Conservation (phyloP, 2,113 vertebrate genomes). For the Sitta europaea region DNA sequence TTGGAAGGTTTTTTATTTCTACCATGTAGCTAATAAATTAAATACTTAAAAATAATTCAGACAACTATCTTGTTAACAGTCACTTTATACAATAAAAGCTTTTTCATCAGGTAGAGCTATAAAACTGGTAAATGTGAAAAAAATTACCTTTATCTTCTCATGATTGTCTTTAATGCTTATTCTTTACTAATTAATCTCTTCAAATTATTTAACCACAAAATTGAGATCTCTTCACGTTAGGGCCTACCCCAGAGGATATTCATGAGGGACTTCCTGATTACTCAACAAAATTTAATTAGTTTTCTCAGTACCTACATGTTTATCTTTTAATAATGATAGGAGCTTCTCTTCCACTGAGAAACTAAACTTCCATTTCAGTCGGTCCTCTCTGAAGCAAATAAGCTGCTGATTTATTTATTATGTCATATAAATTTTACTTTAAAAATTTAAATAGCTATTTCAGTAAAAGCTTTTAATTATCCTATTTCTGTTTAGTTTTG, state of each 20-base stretch:
- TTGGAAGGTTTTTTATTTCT: slow-evolving; percentile 36
- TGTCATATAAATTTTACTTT: neutral
- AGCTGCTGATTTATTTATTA: neutral
- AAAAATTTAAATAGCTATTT: neutral
- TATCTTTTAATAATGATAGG: slow-evolving; percentile 37
- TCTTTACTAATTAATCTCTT: slow-evolving; percentile 69
- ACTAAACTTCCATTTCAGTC: neutral
- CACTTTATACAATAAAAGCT: neutral
- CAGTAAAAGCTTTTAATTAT: neutral
- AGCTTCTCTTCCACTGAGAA: neutral
- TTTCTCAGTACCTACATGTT: slow-evolving; percentile 30
- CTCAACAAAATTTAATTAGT: slow-evolving; percentile 57
- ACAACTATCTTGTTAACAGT: neutral
- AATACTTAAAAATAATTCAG: slow-evolving; percentile 25
- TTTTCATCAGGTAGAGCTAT: neutral
- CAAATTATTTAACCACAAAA: slow-evolving; percentile 63
- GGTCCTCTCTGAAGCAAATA: neutral
- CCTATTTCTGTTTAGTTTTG: neutral
- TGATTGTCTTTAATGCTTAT: slow-evolving; percentile 66
- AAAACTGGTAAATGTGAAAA: neutral
- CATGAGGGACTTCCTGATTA: slow-evolving; percentile 41
- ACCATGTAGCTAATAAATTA: slow-evolving; percentile 16
- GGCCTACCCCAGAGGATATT: slow-evolving; percentile 10
- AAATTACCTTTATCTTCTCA: slow-evolving; percentile 3
- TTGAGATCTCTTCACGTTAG: slow-evolving; percentile 48